phyloP scores from a whole-genome alignment of 2,888 invertebrate species.

The Philopedon plagiatum region DNA sequence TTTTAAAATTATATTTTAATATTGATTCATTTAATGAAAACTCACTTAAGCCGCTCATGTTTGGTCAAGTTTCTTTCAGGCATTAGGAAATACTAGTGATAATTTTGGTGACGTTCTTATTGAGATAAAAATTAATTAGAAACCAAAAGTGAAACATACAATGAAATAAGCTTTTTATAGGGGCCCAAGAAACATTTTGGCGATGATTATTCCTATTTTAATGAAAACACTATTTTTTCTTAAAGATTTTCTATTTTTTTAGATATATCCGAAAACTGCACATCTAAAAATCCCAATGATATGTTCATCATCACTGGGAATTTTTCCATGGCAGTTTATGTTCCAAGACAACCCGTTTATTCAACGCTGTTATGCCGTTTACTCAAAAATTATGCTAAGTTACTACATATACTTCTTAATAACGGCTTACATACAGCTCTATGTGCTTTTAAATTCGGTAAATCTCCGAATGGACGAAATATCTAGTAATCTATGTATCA shows the following conservation, averaged over 20 bases:
- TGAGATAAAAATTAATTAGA: too few species aligned
- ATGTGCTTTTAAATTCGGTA: slow-evolving; percentile 4
- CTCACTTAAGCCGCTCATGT: too few species aligned
- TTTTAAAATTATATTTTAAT: too few species aligned
- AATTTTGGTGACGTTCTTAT: too few species aligned
- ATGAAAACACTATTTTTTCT: too few species aligned
- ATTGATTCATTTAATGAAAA: too few species aligned
- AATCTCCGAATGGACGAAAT: slow-evolving; percentile 44
- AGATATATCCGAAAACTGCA: slow-evolving; percentile 49
- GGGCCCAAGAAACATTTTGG: too few species aligned
- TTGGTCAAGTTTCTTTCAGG: too few species aligned
- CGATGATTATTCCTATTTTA: too few species aligned
- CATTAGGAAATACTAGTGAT: too few species aligned
- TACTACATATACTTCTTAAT: slow-evolving; percentile 40
- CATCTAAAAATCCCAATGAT: slow-evolving; percentile 50
- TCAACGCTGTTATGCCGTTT: slow-evolving; percentile 38
- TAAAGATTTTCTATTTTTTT: slow-evolving; percentile 14
- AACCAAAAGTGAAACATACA: too few species aligned
- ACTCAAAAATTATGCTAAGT: slow-evolving; percentile 34
- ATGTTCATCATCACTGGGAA: slow-evolving; percentile 44
- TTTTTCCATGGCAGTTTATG: slow-evolving; percentile 48
- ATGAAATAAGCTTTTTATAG: too few species aligned
- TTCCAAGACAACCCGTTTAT: slow-evolving; percentile 40
- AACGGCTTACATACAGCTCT: slow-evolving; percentile 35
- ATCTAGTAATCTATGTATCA: slow-evolving; percentile 52